A percentile compares a stretch with the other conserved stretches of the same genome.
Conservation (phyloP, 2,113 vertebrate genomes). For the Callionymus lyra region DNA sequence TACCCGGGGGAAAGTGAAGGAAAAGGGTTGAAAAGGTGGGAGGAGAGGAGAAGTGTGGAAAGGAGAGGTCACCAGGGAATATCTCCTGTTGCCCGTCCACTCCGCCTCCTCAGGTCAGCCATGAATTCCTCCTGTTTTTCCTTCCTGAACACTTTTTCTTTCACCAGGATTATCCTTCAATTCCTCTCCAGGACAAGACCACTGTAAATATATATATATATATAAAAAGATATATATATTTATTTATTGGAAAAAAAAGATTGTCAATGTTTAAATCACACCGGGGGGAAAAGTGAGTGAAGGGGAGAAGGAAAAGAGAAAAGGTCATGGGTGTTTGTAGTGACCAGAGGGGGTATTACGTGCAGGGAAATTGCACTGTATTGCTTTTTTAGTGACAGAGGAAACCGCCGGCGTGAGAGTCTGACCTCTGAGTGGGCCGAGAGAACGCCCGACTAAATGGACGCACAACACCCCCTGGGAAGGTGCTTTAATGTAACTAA, state of each 20-base stretch:
- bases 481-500: conserved; percentile 51
- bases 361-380: conserved; percentile 63
- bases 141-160: conserved; percentile 39
- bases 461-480: conserved; percentile 67
- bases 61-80: conserved; percentile 50
- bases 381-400: conserved; percentile 67
- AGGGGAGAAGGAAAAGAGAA: conserved; percentile 28
- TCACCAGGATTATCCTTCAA: conserved; percentile 46
- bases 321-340: conserved; percentile 65
- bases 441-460: conserved; percentile 66
- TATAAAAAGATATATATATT: conserved; percentile 26
- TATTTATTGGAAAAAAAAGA: conserved; percentile 50
- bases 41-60: conserved; percentile 55
- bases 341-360: conserved; percentile 69
- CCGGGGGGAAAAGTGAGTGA: conserved; percentile 11
- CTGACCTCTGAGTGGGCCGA: conserved; percentile 61
- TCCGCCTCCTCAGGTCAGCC: conserved; percentile 36
- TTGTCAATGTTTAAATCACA: conserved; percentile 55
- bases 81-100: conserved; percentile 36
- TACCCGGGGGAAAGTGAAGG: conserved; percentile 40
- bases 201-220: too few relatives aligned
- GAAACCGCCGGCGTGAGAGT: conserved; percentile 63
- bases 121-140: conserved; percentile 51
- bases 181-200: conserved; percentile 51
- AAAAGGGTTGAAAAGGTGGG: conserved; percentile 54